Evolutionary conservation across 2,888 invertebrate genomes (phyloP), one percentile per base, ranked within the genome.

Genomic region (Drosophila meridionalis): DNA sequence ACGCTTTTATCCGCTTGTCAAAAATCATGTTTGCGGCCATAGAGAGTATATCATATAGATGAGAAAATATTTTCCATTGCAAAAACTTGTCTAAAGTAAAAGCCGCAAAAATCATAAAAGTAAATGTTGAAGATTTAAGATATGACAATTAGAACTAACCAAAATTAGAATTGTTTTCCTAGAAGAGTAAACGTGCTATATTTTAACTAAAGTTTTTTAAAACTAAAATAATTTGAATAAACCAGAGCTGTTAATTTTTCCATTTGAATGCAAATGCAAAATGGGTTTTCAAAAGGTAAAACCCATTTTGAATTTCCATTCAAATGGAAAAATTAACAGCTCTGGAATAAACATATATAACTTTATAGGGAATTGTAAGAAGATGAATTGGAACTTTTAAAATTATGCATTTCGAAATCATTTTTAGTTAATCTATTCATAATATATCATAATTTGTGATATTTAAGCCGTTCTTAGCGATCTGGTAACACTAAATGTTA

Each of bases 1-100:
- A 66, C 73, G 52, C 79, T 68, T 69, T 48, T 43, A 34, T 53
- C 53, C 43, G 6, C 26, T 20, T 40, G 32, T 11, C 30, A 30
- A 32, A 42, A 32, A 42, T 42, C 50, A 52, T 52, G 50, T 34
- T 40, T 40, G 42, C 9, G n/a, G 30, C 11, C 30, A 42, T 30
- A 38, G 6, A n/a, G 30, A 30, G 14, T 40, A 40, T 30, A 56
- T 42, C 11, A 2, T 14, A 55, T 28, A 55, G 53, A 28, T 14
- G 38, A 14, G 26, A 7, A 38, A 38, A 55, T 28, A 38, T 38
- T 8, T 38, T 36, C 53, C 28, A 38, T 38, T 55, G 36, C 38
- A 12, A 52, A 12, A 52, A 20, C 52, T 34, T 52, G 52, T 52
- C 52, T 34, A 52, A 34, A 52, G 52, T 34, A 12, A 34, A 20